phyloP scores from a whole-genome alignment of 2,113 vertebrate genomes.

The Cottus gobio region DNA sequence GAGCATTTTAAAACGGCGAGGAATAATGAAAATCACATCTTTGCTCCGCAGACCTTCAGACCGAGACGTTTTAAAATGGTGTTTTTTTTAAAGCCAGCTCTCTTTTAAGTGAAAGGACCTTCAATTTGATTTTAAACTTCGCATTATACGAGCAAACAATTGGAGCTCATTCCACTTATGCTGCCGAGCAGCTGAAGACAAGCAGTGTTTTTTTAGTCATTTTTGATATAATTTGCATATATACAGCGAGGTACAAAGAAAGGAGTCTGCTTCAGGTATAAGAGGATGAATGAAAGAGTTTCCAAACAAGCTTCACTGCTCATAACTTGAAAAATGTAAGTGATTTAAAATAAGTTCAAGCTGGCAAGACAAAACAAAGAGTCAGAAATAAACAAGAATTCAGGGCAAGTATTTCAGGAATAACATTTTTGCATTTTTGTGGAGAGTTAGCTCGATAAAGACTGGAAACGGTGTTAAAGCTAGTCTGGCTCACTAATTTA shows the following conservation, averaged over 20 bases:
- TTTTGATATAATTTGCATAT: slow-evolving; percentile 14
- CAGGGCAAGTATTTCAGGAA: not conserved
- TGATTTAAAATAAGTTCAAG: not conserved
- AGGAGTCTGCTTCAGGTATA: not conserved
- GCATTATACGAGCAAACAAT: not conserved
- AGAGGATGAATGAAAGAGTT: not conserved
- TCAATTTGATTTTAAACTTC: slow-evolving; percentile 31
- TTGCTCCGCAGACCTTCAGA: slow-evolving; percentile 3
- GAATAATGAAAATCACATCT: slow-evolving; percentile 33
- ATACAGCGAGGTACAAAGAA: slow-evolving; percentile 1
- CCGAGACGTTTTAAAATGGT: slow-evolving; percentile 23
- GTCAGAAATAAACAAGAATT: not conserved
- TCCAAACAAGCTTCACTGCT: not conserved
- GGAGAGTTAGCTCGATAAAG: not conserved
- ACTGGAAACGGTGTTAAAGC: not conserved
- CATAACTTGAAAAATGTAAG: not conserved
- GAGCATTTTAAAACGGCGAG: not conserved
- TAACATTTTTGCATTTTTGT: not conserved
- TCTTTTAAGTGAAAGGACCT: slow-evolving; percentile 26
- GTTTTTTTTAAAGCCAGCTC: not conserved
- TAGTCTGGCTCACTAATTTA: not conserved
- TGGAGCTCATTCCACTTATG: not conserved
- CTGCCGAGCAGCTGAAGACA: not conserved
- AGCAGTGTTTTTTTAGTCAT: not conserved
- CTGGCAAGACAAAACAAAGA: not conserved